A percentile compares a stretch with the other conserved stretches of the same genome.
Conservation (phyloP, 2,113 vertebrate genomes). For the Nycticorax nycticorax region DNA sequence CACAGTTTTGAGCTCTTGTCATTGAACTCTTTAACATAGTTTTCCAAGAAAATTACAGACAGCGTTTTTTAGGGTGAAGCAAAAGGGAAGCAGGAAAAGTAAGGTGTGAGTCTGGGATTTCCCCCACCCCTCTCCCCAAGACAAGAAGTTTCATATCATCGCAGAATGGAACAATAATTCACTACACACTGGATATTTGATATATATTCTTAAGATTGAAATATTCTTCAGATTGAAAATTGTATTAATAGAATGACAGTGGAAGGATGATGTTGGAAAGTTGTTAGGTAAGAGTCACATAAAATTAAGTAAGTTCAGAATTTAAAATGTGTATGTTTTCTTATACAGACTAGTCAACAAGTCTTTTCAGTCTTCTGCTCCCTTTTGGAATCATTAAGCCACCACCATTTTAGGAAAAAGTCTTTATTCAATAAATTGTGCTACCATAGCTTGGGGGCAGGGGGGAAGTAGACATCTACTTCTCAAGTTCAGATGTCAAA, state of each 20-base stretch:
- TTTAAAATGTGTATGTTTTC: background rate
- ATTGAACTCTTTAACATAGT: background rate
- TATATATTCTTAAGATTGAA: background rate
- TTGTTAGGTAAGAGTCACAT: background rate
- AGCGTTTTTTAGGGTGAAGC: background rate
- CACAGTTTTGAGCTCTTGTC: background rate
- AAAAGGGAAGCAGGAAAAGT: background rate
- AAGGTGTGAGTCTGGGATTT: background rate
- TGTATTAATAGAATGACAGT: background rate
- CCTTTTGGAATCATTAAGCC: background rate
- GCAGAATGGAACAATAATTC: background rate
- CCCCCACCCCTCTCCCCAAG: no score
- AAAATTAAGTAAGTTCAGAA: background rate
- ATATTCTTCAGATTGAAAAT: background rate
- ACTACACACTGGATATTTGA: background rate
- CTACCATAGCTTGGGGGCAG: background rate
- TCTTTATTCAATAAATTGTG: background rate
- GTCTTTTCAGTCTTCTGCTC: background rate
- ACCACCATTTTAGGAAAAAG: background rate
- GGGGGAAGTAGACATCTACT: background rate
- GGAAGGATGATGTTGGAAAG: background rate
- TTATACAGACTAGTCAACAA: background rate
- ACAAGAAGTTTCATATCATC: background rate
- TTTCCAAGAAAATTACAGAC: background rate
- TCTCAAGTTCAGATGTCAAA: background rate